Evolutionary conservation across 2,888 invertebrate species (phyloP).

Genomic region (Eugnorisma glareosa): DNA sequence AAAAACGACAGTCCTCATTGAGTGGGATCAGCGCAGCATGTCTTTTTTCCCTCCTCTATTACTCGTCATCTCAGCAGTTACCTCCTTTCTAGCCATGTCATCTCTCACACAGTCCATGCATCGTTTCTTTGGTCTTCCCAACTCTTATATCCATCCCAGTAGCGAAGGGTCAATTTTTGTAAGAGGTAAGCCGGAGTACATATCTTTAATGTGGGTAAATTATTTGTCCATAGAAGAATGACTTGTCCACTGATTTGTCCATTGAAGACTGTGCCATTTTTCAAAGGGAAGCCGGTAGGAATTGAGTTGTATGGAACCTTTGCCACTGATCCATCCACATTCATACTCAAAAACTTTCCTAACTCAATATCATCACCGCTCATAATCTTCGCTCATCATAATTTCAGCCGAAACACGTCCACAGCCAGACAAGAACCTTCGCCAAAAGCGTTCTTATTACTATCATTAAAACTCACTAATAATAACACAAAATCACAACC

Average conservation of each 20-base stretch:
- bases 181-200: too few relatives aligned
- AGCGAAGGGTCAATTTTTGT: too few relatives aligned
- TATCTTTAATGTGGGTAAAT: too few relatives aligned
- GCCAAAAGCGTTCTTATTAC: background rate
- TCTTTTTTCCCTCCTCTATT: background rate
- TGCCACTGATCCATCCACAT: background rate
- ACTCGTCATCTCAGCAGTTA: background rate
- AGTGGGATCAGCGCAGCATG: background rate
- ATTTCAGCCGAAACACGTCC: background rate
- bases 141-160: background rate
- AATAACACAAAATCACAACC: background rate
- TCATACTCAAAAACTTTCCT: background rate
- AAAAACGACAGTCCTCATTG: too few relatives aligned
- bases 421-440: background rate
- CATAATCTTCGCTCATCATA: too few relatives aligned
- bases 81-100: background rate
- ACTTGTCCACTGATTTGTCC: too few relatives aligned
- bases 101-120: background rate
- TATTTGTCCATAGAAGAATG: too few relatives aligned
- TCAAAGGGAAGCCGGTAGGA: too few relatives aligned
- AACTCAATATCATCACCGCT: too few relatives aligned
- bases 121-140: background rate
- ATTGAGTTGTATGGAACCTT: too few relatives aligned
- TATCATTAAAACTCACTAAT: too few relatives aligned
- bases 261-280: too few relatives aligned